These are phyloP conservation scores for Phortica variegata DNA, from an alignment of 1,140 invertebrate species.

Conservation along the genomic window DNA sequence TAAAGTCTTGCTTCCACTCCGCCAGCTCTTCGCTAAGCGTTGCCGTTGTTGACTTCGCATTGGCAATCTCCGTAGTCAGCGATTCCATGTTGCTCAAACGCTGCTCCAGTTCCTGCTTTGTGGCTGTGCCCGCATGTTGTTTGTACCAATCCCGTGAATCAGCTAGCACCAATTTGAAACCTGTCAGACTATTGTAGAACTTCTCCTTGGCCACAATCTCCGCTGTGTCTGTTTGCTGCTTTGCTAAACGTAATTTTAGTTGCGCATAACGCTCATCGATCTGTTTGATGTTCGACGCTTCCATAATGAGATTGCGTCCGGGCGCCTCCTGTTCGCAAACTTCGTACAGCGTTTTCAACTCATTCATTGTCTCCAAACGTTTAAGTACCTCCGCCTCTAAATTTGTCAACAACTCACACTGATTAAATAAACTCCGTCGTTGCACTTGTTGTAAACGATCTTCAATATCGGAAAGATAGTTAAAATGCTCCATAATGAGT, in stretches of 20 bases:
- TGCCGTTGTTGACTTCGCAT: slow-evolving; percentile 34
- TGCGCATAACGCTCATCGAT: slow-evolving; percentile 38
- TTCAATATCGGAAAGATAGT: slow-evolving; percentile 41
- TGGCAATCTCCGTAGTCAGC: slow-evolving; percentile 38
- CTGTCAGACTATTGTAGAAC: slow-evolving; percentile 53
- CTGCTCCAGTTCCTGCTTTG: slow-evolving; percentile 43
- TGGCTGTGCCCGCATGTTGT: slow-evolving; percentile 47
- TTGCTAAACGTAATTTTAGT: slow-evolving; percentile 22
- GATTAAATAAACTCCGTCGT: slow-evolving; percentile 44
- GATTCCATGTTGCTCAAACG: slow-evolving; percentile 54
- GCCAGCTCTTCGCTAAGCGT: slow-evolving; percentile 30
- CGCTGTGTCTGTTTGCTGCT: slow-evolving; percentile 29
- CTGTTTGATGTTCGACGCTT: slow-evolving; percentile 41
- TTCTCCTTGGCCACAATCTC: slow-evolving; percentile 42
- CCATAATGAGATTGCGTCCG: slow-evolving; percentile 31
- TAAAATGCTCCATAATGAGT: slow-evolving; percentile 37
- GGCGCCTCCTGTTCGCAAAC: slow-evolving; percentile 44
- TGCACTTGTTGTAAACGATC: slow-evolving; percentile 39
- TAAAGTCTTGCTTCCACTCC: slow-evolving; percentile 54
- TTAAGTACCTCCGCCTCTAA: slow-evolving; percentile 26
- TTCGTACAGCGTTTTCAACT: slow-evolving; percentile 39
- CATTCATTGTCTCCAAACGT: slow-evolving; percentile 13
- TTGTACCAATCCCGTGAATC: slow-evolving; percentile 56
- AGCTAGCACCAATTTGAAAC: slow-evolving; percentile 50
- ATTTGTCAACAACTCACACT: slow-evolving; percentile 31